phyloP scores from a whole-genome alignment of 2,113 vertebrate genomes.

The Balaenoptera acutorostrata region DNA sequence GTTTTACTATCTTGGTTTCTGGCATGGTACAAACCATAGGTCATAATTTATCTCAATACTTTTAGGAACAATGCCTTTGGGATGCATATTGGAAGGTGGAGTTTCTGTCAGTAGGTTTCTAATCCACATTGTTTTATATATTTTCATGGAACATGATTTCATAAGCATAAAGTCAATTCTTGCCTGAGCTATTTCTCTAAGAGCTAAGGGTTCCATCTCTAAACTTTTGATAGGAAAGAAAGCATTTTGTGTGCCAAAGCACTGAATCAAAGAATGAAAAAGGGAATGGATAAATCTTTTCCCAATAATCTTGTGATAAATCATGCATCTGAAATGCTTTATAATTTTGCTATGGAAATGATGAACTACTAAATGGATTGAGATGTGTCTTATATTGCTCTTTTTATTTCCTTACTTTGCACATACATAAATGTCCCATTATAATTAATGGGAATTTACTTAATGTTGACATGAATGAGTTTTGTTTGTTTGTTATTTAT shows the following conservation, averaged over 20 bases:
- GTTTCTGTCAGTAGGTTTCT: neutral
- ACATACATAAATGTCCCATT: conserved; percentile 63
- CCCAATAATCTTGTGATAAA: conserved; percentile 58
- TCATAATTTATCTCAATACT: neutral
- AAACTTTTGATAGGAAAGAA: neutral
- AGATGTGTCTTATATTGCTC: conserved; percentile 18
- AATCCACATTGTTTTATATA: neutral
- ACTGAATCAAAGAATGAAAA: conserved; percentile 34
- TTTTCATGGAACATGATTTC: neutral
- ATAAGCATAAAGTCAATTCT: neutral
- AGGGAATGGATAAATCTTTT: conserved; percentile 32
- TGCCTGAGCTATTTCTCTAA: neutral
- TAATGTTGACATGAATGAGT: conserved; percentile 65
- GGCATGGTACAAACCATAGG: neutral
- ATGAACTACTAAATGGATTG: conserved; percentile 63
- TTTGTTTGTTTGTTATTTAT: conserved; percentile 39
- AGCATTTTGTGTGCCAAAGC: neutral
- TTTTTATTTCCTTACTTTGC: conserved; percentile 58
- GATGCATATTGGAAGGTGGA: neutral
- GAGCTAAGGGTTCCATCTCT: neutral
- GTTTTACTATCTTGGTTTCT: neutral
- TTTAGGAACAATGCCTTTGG: neutral
- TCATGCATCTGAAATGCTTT: conserved; percentile 51
- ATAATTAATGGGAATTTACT: conserved; percentile 58
- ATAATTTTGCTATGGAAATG: conserved; percentile 68